Base-by-base conservation (phyloP, 2,888 invertebrate genomes). In the Phalera bucephala region DNA sequence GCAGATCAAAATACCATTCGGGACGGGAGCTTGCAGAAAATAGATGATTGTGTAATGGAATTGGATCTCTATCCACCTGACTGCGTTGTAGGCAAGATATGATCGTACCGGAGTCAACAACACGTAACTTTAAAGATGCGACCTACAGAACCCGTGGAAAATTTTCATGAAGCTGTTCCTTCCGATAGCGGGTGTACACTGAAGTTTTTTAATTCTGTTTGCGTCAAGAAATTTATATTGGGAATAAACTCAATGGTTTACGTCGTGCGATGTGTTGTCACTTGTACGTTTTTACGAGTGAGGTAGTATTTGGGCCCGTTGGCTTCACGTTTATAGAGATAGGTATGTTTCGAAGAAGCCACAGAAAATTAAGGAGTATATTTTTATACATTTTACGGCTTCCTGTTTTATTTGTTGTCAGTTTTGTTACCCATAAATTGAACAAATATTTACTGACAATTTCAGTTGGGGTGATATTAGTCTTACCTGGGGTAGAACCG, bases 181-280 rank as follows among this genome's bases (percentile, higher is more conserved):
- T 57, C 37, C 50, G 49, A 52, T 46, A 55, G 52, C 36, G 43
- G 29, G 33, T 33, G 45, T 41, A 54, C 56, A 45, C 43, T 17
- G 38, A 45, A 54, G 30, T 35, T 45, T 64, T 58, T 56, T n/a
- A n/a, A n/a, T n/a, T n/a, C n/a, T n/a, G 65, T 68, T 60, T 49
- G 33, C 49, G 35, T 51, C 49, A 35, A 52, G 60, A 61, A 61
- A 55, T 65, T 65, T 71, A 66, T 69, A 64, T 69, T 43, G 68
- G 62, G 61, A 69, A 80, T 81, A 80, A 78, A 80, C 74, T 78
- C 64, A 44, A 61, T 69, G 61, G 68, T 77, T 80, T 79, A 80
- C 72, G 63, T 42, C 46, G 40, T 51, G 68, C 69, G 64, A 63
- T 62, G 53, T 56, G 64, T 66, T 71, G 72, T 69, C 75, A 73